Evolutionary conservation across 2,113 vertebrate species (phyloP).

Genomic region (Epinephelus lanceolatus): DNA sequence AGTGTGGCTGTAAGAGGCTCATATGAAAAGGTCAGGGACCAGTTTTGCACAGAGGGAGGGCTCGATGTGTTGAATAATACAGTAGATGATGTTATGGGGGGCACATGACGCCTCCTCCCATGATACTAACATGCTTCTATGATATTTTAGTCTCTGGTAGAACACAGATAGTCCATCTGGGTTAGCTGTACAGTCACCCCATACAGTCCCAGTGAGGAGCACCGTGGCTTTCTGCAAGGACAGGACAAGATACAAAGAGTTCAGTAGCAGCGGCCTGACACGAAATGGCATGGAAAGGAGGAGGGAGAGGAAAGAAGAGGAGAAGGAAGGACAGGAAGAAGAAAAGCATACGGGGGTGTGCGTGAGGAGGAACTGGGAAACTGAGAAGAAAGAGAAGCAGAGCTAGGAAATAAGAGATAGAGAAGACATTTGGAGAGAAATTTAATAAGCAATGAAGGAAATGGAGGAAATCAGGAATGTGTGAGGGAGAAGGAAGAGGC

Average conservation of each 20-base stretch:
- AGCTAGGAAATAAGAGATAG: constrained; percentile 17
- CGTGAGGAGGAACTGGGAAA: constrained; percentile 3
- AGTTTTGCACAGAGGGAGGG: constrained; percentile 54
- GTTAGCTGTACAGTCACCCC: constrained; percentile 48
- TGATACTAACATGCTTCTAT: constrained; percentile 57
- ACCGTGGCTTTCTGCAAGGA: constrained; percentile 41
- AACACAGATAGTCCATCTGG: constrained; percentile 69
- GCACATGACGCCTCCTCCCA: constrained; percentile 39
- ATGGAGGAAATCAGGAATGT: constrained; percentile 4
- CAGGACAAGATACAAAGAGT: constrained; percentile 53
- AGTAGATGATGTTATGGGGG: constrained; percentile 59
- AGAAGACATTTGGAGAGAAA: constrained; percentile 1
- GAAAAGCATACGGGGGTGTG: not conserved
- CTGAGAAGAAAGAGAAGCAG: not conserved
- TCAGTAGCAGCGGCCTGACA: constrained; percentile 25
- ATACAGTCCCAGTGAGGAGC: constrained; percentile 34
- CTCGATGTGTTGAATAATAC: constrained; percentile 68
- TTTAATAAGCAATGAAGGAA: not conserved
- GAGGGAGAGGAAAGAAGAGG: not conserved
- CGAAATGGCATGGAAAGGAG: not conserved
- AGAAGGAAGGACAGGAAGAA: not conserved
- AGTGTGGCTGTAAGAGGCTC: constrained; percentile 36
- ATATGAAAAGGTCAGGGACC: constrained; percentile 71
- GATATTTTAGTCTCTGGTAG: constrained; percentile 58
- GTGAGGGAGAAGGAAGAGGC: constrained; percentile 18